A percentile compares a stretch with the other conserved stretches of the same genome.
Evolutionary conservation across 2,888 invertebrate species (phyloP).

Genomic region (Eristalis tenax): DNA sequence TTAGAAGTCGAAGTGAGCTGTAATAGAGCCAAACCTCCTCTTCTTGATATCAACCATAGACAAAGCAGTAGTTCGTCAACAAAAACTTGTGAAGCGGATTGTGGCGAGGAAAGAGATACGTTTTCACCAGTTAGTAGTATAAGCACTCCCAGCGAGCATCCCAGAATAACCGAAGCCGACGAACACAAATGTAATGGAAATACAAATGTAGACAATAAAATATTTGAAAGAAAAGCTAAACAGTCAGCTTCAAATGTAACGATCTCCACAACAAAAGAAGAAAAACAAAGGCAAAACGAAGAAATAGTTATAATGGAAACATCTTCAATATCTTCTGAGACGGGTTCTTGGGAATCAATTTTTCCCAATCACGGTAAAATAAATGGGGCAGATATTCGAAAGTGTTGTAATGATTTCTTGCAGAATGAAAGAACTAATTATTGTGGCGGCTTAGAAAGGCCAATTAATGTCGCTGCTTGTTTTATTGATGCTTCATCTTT

Average conservation of each 20-base stretch:
- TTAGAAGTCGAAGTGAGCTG: conserved; percentile 52
- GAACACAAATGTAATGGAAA: conserved; percentile 66
- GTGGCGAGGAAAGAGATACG: conserved; percentile 80
- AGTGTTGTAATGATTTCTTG: conserved; percentile 82
- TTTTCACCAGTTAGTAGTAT: conserved; percentile 79
- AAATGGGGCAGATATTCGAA: conserved; percentile 78
- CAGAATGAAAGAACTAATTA: conserved; percentile 80
- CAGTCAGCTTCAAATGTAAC: conserved; percentile 60
- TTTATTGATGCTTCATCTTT: conserved; percentile 91
- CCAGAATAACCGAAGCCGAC: conserved; percentile 37
- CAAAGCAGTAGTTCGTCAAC: conserved; percentile 76
- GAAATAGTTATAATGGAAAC: conserved; percentile 85
- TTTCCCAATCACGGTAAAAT: conserved; percentile 81
- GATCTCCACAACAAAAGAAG: conserved; percentile 82
- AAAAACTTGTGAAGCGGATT: conserved; percentile 79
- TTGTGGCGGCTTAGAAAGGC: conserved; percentile 47
- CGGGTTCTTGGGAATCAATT: conserved; percentile 86
- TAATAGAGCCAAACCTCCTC: conserved; percentile 55
- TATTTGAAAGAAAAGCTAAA: conserved; percentile 55
- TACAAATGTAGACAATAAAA: conserved; percentile 52
- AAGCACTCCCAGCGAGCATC: conserved; percentile 75
- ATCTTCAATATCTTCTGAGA: conserved; percentile 85
- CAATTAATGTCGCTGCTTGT: conserved; percentile 82
- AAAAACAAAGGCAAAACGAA: conserved; percentile 85
- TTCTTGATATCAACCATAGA: conserved; percentile 73